phyloP scores from a whole-genome alignment of 2,113 vertebrate genomes.

The Megaceryle torquata region DNA sequence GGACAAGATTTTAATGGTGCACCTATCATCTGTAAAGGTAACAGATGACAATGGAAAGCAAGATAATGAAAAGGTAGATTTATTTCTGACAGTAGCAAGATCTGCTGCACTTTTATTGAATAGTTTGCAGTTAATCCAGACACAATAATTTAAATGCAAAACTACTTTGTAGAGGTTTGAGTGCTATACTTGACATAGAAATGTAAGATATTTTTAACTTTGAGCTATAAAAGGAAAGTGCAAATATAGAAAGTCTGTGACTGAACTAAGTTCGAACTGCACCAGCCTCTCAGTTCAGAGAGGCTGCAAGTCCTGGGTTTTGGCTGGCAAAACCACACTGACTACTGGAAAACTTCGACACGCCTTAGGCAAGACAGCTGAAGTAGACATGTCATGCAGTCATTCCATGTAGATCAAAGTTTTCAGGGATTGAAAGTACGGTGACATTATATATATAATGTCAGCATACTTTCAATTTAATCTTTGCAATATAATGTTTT shows the following conservation, averaged over 20 bases:
- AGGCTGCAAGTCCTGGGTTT: background rate
- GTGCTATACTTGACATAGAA: constrained; percentile 23
- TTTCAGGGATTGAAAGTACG: background rate
- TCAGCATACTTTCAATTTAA: no score
- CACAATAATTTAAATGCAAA: background rate
- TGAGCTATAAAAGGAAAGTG: constrained; percentile 41
- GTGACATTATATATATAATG: background rate
- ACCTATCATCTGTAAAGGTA: background rate
- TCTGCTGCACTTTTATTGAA: background rate
- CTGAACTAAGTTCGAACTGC: constrained; percentile 16
- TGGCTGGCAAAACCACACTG: background rate
- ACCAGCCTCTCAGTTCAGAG: background rate
- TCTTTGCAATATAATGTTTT: background rate
- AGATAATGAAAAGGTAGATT: background rate
- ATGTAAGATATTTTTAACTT: constrained; percentile 47
- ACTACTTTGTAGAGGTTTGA: background rate
- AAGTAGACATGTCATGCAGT: background rate
- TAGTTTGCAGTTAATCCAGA: constrained; percentile 5
- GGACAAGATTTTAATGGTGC: background rate
- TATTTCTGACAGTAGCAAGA: background rate
- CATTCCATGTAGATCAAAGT: background rate
- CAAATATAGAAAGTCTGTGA: constrained; percentile 34
- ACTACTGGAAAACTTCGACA: background rate
- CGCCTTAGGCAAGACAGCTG: background rate
- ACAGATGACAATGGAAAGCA: background rate